These are phyloP conservation scores for Osmerus mordax DNA, from an alignment of 2,113 vertebrate genomes.

Conservation along the genomic window DNA sequence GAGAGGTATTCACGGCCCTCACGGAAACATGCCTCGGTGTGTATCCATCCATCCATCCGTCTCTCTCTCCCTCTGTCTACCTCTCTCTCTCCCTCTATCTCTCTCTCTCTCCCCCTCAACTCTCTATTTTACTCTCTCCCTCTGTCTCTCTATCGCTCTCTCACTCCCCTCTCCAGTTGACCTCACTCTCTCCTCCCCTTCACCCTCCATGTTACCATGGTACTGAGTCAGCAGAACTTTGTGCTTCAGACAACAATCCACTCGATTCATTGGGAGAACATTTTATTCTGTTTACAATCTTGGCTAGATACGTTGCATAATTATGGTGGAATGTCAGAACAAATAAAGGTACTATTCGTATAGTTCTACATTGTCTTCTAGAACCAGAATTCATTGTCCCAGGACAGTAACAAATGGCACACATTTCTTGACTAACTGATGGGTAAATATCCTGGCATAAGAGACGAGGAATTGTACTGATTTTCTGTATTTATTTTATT, in stretches of 20 bases:
- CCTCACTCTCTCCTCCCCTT: background rate
- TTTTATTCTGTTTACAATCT: background rate
- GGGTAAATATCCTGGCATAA: too few relatives aligned
- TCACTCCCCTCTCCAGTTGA: background rate
- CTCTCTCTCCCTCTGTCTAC: background rate
- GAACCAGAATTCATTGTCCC: too few relatives aligned
- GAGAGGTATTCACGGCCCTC: constrained; percentile 86
- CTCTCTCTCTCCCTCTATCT: constrained; percentile 12
- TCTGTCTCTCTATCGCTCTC: background rate
- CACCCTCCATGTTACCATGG: background rate
- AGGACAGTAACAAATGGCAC: too few relatives aligned
- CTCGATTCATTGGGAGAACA: background rate
- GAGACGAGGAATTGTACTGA: too few relatives aligned
- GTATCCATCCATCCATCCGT: constrained; percentile 62
- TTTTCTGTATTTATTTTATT: too few relatives aligned
- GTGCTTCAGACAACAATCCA: background rate
- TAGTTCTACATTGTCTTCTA: too few relatives aligned
- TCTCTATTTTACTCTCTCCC: background rate
- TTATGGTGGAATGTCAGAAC: too few relatives aligned
- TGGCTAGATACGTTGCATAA: too few relatives aligned
- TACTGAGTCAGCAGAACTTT: background rate
- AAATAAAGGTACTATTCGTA: too few relatives aligned
- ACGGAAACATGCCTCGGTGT: constrained; percentile 82
- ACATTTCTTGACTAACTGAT: too few relatives aligned
- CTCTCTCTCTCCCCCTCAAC: background rate